Evolutionary conservation across 2,113 vertebrate species (phyloP), one percentile per base, ranked within the genome.

Genomic region (Ramphastos sulfuratus): DNA sequence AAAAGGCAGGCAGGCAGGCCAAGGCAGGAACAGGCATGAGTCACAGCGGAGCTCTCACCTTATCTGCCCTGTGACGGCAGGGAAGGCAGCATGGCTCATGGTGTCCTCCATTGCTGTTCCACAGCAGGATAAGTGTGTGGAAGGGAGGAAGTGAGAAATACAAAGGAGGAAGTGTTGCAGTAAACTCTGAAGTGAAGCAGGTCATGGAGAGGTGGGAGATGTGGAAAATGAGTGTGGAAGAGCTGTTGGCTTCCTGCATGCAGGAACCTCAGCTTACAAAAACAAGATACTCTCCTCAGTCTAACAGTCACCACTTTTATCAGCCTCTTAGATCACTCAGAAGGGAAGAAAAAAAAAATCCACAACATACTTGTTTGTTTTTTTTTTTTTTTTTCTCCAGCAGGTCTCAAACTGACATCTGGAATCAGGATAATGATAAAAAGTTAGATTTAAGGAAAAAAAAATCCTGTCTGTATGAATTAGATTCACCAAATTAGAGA

Each of bases 11-110:
- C 2, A 1, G 81, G 64, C 87, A 87, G 74, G 81, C 27, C 39
- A 66, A 63, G 74, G 85, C 83, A 93, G 77, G 71, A 92, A 30
- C 42, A 44, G 67, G 61, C 60, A 19, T 35, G 61, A 95, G 78
- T 89, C 87, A 89, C 66, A 60, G 58, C 75, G 46, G 60, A 65
- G 55, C 31, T 82, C 69, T 61, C 71, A 55, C 48, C 44, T 83
- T 67, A 64, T 71, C 92, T 74, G 75, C 59, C 28, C 50, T 30
- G 23, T 0, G 0, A 15, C 59, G 87, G 54, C 64, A 84, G 56
- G 88, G 75, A 69, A 89, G 25, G 79, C 27, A n/a, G 60, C 2
- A 2, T 4, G 19, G 74, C 39, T 61, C 5, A 1, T 1, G 5
- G 27, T 24, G 69, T 50, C 83, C 20, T n/a, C n/a, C n/a, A n/a